These are phyloP conservation scores for Drosophila rubida DNA, from an alignment of 2,888 invertebrate species.

Conservation along the genomic window DNA sequence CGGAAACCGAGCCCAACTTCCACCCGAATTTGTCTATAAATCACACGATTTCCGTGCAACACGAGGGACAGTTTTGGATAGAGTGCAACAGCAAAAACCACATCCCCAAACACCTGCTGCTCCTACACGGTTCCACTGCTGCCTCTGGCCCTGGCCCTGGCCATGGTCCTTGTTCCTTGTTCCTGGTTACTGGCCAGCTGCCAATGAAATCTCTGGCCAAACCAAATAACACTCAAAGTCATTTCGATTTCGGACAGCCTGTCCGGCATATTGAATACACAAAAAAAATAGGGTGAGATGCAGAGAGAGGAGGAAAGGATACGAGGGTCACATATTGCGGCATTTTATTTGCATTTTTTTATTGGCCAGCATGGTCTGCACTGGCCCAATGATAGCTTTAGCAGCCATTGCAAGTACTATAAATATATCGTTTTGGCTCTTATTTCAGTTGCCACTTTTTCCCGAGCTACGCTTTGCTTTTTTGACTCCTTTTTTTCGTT, in stretches of 20 bases:
- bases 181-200: constrained; percentile 57
- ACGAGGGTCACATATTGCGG: constrained; percentile 49
- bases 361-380: constrained; percentile 33
- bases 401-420: constrained; percentile 38
- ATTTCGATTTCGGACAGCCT: constrained; percentile 60
- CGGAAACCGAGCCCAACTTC: not conserved
- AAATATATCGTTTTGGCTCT: constrained; percentile 69
- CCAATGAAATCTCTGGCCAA: constrained; percentile 75
- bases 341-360: constrained; percentile 56
- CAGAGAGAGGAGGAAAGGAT: not conserved
- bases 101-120: constrained; percentile 70
- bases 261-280: constrained; percentile 24
- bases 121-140: no score
- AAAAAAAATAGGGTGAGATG: no score
- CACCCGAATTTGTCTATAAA: constrained; percentile 67
- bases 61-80: constrained; percentile 59
- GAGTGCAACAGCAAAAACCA: constrained; percentile 34
- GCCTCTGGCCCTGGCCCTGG: constrained; percentile 38
- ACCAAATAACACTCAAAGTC: constrained; percentile 76
- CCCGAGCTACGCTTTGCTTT: not conserved
- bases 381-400: constrained; percentile 2
- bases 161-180: constrained; percentile 14
- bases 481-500: constrained; percentile 3
- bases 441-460: constrained; percentile 45
- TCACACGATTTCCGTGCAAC: constrained; percentile 65